Conservation (phyloP, 2,113 vertebrate species). For the Mixornis gularis region DNA sequence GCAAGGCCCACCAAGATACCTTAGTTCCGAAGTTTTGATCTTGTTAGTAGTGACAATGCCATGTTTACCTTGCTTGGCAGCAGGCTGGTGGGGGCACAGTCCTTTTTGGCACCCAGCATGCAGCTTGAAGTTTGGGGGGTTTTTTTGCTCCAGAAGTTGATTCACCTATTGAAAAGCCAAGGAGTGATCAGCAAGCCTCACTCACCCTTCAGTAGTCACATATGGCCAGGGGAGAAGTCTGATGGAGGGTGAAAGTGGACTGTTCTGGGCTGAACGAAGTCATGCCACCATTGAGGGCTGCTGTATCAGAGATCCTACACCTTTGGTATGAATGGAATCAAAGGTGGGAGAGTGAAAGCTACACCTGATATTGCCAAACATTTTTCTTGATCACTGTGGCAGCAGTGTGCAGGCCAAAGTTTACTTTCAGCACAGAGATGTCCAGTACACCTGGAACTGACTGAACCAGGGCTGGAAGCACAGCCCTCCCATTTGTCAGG, state of each 20-base stretch:
- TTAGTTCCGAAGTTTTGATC: background rate
- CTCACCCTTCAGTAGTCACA: background rate
- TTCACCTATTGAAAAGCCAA: background rate
- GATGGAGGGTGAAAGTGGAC: background rate
- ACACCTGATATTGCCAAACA: background rate
- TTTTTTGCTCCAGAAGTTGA: background rate
- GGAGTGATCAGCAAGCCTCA: background rate
- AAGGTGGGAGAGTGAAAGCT: background rate
- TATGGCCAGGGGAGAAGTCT: background rate
- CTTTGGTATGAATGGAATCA: background rate
- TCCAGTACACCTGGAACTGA: accelerated
- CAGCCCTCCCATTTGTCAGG: background rate
- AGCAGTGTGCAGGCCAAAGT: background rate
- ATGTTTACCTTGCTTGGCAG: background rate
- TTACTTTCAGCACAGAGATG: background rate
- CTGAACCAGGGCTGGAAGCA: background rate
- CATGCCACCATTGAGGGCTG: background rate
- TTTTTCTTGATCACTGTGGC: background rate
- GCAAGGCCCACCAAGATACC: background rate
- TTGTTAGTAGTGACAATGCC: background rate
- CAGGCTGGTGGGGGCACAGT: background rate
- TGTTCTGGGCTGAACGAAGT: background rate
- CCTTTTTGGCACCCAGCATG: background rate
- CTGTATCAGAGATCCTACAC: background rate
- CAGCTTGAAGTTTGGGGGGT: accelerated